phyloP scores from a whole-genome alignment of 2,888 invertebrate species.

The Drosophila mimetica region DNA sequence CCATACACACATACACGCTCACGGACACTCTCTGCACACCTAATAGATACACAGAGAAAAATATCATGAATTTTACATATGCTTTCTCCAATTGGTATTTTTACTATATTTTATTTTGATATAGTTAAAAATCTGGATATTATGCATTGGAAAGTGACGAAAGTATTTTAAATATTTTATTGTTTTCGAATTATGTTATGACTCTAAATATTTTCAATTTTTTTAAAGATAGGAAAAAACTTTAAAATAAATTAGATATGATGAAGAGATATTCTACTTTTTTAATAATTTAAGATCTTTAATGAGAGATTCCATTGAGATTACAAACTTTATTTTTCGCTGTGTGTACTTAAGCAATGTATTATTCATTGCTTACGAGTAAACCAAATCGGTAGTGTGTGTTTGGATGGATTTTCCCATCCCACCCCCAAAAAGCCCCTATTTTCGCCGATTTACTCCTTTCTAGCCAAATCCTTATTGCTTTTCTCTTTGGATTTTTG shows the following conservation, averaged over 20 bases:
- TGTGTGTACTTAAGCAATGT: constrained; percentile 23
- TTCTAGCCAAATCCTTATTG: constrained; percentile 5
- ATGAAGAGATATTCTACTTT: not conserved
- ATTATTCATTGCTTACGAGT: constrained; percentile 33
- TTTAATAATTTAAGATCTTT: not conserved
- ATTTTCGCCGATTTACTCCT: not conserved
- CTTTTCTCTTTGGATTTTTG: constrained; percentile 20
- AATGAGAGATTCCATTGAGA: not conserved
- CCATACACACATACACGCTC: constrained; percentile 1
- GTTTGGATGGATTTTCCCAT: constrained; percentile 25
- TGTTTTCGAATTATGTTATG: not conserved
- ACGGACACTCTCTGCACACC: not conserved
- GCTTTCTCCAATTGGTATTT: not conserved
- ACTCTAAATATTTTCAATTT: no score
- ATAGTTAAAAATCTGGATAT: no score
- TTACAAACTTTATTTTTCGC: not conserved
- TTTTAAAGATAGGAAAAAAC: not conserved
- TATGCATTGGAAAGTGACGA: no score
- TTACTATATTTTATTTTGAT: no score
- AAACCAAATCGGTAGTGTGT: constrained; percentile 22
- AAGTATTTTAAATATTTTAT: not conserved
- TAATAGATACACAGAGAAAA: constrained; percentile 18
- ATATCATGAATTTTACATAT: not conserved
- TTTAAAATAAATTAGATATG: not conserved
- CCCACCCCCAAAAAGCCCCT: not conserved